Percentiles rank a stretch among this genome's conserved stretches.
These are phyloP conservation scores for Apamea monoglypha DNA, from an alignment of 2,888 invertebrate genomes.

Conservation along the genomic window DNA sequence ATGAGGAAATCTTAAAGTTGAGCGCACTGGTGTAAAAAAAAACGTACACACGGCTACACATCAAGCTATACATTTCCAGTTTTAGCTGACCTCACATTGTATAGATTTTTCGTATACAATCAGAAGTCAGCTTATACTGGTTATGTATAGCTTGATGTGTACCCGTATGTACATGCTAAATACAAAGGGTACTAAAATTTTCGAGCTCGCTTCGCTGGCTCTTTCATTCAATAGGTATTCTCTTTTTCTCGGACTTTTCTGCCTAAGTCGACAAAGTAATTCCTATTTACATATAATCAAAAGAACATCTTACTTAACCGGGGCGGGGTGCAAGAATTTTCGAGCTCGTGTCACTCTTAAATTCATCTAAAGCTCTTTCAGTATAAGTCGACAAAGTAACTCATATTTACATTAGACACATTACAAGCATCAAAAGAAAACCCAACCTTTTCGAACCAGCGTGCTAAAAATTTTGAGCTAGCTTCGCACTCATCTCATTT, in stretches of 20 bases:
- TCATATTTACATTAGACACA: too few species aligned
- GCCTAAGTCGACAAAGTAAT: neutral
- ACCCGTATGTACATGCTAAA: neutral
- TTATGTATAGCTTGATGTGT: neutral
- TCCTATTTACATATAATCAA: slow-evolving; percentile 3
- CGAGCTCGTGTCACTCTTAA: neutral
- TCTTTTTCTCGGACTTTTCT: neutral
- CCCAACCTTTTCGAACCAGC: neutral
- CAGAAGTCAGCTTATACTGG: neutral
- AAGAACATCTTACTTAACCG: neutral
- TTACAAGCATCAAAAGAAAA: too few species aligned
- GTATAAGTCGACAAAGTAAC: neutral
- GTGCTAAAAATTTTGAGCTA: neutral
- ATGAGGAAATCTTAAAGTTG: neutral
- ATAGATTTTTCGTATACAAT: neutral
- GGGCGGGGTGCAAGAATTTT: neutral
- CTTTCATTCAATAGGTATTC: neutral
- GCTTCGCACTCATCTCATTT: neutral
- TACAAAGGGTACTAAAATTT: neutral
- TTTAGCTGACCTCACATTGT: neutral
- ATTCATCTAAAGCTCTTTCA: neutral
- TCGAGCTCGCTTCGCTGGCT: neutral
- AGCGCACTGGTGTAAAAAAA: neutral
- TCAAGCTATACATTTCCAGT: neutral
- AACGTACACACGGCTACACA: neutral